Evolutionary conservation across 2,797 vertebrate genomes (phyloP), one percentile per base, ranked within the genome.

Genomic region (Calcarius lapponicus): DNA sequence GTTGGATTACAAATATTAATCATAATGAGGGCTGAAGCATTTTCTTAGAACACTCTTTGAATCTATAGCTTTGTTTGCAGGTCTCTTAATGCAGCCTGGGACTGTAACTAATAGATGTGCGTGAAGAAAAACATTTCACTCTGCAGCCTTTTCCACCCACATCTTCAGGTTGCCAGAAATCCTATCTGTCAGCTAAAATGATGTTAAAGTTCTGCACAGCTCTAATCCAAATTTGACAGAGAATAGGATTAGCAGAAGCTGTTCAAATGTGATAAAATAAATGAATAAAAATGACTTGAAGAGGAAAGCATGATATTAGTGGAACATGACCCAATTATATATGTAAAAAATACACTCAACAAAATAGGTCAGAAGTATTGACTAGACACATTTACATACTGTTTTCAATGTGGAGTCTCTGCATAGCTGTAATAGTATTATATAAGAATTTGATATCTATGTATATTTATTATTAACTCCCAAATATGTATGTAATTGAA

Each of bases 181-280:
- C 92, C 92, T 97, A 6, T 95, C 95, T 95, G 80, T 96, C 92
- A 96, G 80, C 94, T 92, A 56, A 96, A 93, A 92, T 80, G 86
- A 89, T 96, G 89, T 94, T 94, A 76, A 95, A 92, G 86, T 95
- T 90, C 94, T 91, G 10, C 70, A 50, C 24, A 84, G 72, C 66
- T 93, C 61, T 94, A 94, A 91, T 96, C 90, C 92, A 92, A 84
- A 90, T 95, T 87, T 93, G 92, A 91, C 95, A 58, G 85, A 94
- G 82, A 92, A 93, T 56, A 82, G 94, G 97, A 96, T 97, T 97
- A 96, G 89, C 87, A 81, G 79, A 58, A 90, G 86, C 94, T 97
- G 93, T 90, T 95, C 81, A 94, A 92, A 94, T 94, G 94, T 91
- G 94, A 96, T 97, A 96, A 97, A 97, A 95, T 96, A 95, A 95